Evolutionary conservation across 2,113 vertebrate genomes (phyloP).

Genomic region (Psephotus haematonotus): DNA sequence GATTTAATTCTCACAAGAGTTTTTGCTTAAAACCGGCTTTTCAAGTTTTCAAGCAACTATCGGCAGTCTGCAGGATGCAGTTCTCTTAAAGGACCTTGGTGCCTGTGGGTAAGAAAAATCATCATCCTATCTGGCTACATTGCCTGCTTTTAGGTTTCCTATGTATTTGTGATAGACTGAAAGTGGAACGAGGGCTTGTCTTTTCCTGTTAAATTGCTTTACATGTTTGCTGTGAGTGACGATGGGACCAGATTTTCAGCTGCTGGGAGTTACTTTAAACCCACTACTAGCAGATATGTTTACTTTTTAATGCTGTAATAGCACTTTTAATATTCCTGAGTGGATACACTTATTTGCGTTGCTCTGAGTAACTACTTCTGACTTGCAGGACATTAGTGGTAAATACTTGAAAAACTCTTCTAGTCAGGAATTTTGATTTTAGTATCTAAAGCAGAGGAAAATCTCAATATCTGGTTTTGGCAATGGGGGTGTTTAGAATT

Average conservation of each 20-base stretch:
- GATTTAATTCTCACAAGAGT: slow-evolving; percentile 56
- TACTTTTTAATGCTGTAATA: not conserved
- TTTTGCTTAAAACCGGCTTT: slow-evolving; percentile 67
- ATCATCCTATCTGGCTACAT: not conserved
- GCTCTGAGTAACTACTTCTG: not conserved
- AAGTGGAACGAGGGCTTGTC: not conserved
- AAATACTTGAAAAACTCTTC: not conserved
- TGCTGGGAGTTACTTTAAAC: not conserved
- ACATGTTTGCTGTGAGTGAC: not conserved
- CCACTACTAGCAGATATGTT: not conserved
- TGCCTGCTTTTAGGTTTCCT: not conserved
- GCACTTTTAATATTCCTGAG: not conserved
- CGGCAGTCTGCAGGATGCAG: not conserved
- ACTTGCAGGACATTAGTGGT: not conserved
- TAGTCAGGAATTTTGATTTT: not conserved
- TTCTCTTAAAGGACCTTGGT: slow-evolving; percentile 25
- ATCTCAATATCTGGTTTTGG: not conserved
- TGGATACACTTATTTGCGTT: not conserved
- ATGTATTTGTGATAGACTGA: not conserved
- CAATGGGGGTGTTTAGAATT: not conserved
- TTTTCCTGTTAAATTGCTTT: not conserved
- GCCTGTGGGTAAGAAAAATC: slow-evolving; percentile 65
- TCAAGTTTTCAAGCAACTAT: slow-evolving; percentile 63
- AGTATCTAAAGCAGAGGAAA: not conserved
- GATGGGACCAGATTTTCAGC: not conserved